Percentiles rank a stretch among this genome's conserved stretches.
phyloP scores from a whole-genome alignment of 1,140 invertebrate genomes.

The Halotydeus destructor region DNA sequence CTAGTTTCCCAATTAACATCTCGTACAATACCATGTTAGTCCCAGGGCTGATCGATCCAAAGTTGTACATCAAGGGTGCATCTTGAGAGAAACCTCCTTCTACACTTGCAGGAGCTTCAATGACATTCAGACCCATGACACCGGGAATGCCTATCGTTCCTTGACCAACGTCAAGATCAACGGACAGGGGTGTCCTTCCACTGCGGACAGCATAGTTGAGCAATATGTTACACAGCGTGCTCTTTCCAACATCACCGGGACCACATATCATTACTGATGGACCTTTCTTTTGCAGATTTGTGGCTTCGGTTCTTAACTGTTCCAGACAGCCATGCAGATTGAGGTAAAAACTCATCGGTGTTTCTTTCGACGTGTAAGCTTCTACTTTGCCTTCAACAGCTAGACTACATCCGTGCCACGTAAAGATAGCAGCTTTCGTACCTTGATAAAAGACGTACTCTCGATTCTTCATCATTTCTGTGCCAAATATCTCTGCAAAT shows the following conservation, averaged over 20 bases:
- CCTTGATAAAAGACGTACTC: constrained; percentile 71
- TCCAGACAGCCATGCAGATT: constrained; percentile 89
- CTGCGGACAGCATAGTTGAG: constrained; percentile 82
- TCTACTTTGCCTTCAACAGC: constrained; percentile 55
- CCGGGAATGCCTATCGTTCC: constrained; percentile 78
- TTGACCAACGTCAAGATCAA: constrained; percentile 92
- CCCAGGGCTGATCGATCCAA: constrained; percentile 57
- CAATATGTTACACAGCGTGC: constrained; percentile 65
- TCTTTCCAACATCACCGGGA: constrained; percentile 88
- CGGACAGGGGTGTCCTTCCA: constrained; percentile 56
- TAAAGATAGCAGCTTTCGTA: constrained; percentile 85
- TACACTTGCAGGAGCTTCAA: constrained; percentile 70
- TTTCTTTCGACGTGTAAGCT: constrained; percentile 85
- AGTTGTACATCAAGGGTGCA: constrained; percentile 80
- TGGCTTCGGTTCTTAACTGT: constrained; percentile 51
- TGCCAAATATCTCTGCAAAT: constrained; percentile 81
- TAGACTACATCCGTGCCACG: constrained; percentile 77
- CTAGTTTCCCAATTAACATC: constrained; percentile 56
- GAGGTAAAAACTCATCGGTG: constrained; percentile 82
- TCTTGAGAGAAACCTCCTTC: constrained; percentile 81
- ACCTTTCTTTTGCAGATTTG: constrained; percentile 37
- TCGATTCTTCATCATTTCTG: constrained; percentile 81
- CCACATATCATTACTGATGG: constrained; percentile 52
- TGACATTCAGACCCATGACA: constrained; percentile 40
- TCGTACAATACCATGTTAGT: constrained; percentile 58